Conservation (phyloP, 2,888 invertebrate genomes). For the Athalia rosae region DNA sequence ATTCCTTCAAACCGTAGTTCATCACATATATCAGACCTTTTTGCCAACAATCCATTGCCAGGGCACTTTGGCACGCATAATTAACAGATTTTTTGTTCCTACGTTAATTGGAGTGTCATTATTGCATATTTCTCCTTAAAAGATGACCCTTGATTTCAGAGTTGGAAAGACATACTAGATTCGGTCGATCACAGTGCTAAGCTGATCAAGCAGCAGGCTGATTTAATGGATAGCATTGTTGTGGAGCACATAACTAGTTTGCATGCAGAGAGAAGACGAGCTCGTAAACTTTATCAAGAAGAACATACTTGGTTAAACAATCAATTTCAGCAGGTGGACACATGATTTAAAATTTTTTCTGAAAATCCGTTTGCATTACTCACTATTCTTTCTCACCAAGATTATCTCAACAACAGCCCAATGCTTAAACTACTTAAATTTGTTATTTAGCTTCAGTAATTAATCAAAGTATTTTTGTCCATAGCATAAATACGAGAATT, state of each 20-base stretch:
- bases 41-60: too few relatives aligned
- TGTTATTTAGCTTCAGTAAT: too few relatives aligned
- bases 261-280: conserved; percentile 90
- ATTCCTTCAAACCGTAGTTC: too few relatives aligned
- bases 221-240: conserved; percentile 87
- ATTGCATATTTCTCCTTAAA: background rate
- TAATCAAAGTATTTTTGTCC: too few relatives aligned
- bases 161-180: conserved; percentile 91
- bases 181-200: conserved; percentile 91
- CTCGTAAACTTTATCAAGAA: conserved; percentile 91
- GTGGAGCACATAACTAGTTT: conserved; percentile 87
- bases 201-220: conserved; percentile 89
- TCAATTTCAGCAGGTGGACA: conserved; percentile 69
- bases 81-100: too few relatives aligned
- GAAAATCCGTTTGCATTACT: too few relatives aligned
- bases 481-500: background rate
- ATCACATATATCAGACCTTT: too few relatives aligned
- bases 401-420: too few relatives aligned
- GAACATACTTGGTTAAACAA: conserved; percentile 83
- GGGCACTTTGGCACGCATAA: too few relatives aligned
- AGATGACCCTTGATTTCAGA: conserved; percentile 65
- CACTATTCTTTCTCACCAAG: too few relatives aligned
- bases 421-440: too few relatives aligned
- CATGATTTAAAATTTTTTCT: too few relatives aligned
- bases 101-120: background rate